These are phyloP conservation scores for Pseudomyrmex dendroicus DNA, from an alignment of 1,140 invertebrate species.

Conservation along the genomic window DNA sequence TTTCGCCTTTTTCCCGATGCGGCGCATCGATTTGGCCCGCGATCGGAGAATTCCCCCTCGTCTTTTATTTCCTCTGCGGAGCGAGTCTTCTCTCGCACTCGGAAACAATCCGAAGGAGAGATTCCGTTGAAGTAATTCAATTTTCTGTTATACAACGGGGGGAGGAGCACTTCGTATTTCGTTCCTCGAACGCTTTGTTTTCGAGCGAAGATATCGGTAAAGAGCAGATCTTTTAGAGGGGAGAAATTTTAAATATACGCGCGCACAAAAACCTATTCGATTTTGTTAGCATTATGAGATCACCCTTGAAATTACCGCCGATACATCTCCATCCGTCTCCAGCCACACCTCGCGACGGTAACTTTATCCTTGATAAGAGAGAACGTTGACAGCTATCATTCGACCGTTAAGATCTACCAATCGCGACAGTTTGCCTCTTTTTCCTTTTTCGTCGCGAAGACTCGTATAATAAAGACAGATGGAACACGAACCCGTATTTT, in stretches of 20 bases:
- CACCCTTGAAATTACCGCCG: too few species aligned
- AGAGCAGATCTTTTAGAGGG: too few species aligned
- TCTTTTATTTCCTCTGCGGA: constrained; percentile 7
- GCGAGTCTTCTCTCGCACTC: neutral
- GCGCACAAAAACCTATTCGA: neutral
- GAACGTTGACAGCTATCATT: constrained; percentile 7
- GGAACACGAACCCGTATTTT: neutral
- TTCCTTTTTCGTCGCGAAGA: neutral
- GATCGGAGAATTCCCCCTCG: constrained; percentile 3
- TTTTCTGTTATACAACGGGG: neutral
- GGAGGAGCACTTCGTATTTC: neutral
- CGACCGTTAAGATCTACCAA: neutral
- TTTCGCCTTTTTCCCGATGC: constrained; percentile 61
- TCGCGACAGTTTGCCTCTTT: neutral
- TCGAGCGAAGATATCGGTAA: neutral
- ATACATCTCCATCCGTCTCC: too few species aligned
- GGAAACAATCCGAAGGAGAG: neutral
- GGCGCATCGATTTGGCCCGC: neutral
- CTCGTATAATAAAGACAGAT: constrained; percentile 32
- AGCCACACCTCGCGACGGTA: neutral
- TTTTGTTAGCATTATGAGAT: neutral
- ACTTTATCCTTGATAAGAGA: constrained; percentile 27
- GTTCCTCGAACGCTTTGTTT: neutral
- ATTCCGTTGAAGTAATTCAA: constrained; percentile 8
- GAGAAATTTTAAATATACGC: neutral